Evolutionary conservation across 2,113 vertebrate genomes (phyloP).

Genomic region (Microcebus jonahi): DNA sequence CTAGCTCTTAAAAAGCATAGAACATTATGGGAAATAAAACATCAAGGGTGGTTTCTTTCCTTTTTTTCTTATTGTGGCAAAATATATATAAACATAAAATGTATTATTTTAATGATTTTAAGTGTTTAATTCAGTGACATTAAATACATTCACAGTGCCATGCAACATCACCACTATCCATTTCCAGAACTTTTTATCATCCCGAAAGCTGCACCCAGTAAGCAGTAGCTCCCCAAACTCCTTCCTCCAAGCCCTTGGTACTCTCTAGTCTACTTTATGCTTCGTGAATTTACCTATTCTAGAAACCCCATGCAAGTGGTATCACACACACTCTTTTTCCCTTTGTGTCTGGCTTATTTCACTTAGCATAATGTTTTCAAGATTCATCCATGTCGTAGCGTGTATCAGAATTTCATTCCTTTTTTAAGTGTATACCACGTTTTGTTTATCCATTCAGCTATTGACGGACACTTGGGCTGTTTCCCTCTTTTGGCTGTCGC

Average conservation of each 20-base stretch:
- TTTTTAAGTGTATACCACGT: neutral
- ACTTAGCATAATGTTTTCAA: neutral
- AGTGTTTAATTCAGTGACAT: neutral
- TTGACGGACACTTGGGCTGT: neutral
- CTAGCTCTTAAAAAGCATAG: neutral
- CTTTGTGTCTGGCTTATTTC: constrained; percentile 22
- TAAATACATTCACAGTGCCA: neutral
- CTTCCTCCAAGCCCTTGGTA: neutral
- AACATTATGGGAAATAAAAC: neutral
- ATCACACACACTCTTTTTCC: neutral
- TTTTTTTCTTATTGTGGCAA: neutral
- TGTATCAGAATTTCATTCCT: neutral
- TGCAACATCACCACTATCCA: neutral
- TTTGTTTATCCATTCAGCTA: neutral
- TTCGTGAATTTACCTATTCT: neutral
- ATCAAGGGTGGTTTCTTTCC: neutral
- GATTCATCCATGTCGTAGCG: neutral
- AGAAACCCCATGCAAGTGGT: neutral
- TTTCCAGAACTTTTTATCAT: neutral
- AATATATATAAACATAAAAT: neutral
- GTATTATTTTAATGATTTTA: neutral
- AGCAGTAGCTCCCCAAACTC: neutral
- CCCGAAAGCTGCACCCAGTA: neutral
- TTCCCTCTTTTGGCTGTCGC: neutral
- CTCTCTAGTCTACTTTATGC: neutral